phyloP scores from a whole-genome alignment of 2,888 invertebrate genomes.

The Chloroclysta siterata region DNA sequence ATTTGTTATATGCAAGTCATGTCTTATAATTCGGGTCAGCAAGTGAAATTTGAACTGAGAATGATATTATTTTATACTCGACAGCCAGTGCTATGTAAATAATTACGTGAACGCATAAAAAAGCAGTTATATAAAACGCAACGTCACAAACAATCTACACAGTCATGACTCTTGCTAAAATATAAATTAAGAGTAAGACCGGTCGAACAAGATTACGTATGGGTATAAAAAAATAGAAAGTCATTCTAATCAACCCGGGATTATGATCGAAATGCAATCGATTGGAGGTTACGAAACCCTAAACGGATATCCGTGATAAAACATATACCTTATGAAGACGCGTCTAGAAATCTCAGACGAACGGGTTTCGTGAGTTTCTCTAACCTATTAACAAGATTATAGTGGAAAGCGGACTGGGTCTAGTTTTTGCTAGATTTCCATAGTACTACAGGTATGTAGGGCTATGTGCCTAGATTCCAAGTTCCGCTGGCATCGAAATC shows the following conservation, averaged over 20 bases:
- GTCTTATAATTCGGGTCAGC: constrained; percentile 28
- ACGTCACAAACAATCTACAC: constrained; percentile 52
- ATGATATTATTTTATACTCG: constrained; percentile 29
- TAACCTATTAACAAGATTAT: constrained; percentile 79
- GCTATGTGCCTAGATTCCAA: constrained; percentile 67
- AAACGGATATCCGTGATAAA: constrained; percentile 58
- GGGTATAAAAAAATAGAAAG: constrained; percentile 73
- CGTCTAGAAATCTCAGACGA: constrained; percentile 66
- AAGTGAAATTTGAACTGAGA: constrained; percentile 46
- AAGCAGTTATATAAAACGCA: constrained; percentile 65
- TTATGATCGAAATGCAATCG: constrained; percentile 34
- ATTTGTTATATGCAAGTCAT: constrained; percentile 37
- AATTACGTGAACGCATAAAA: constrained; percentile 49
- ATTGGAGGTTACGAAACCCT: constrained; percentile 43
- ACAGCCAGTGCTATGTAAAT: constrained; percentile 37
- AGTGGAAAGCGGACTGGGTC: constrained; percentile 77
- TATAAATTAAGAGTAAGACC: constrained; percentile 63
- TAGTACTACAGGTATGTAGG: constrained; percentile 68
- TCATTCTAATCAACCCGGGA: constrained; percentile 43
- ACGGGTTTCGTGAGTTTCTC: constrained; percentile 74
- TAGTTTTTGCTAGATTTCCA: constrained; percentile 79
- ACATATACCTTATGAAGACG: constrained; percentile 57
- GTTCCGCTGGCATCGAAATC: constrained; percentile 72
- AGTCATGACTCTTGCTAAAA: constrained; percentile 59
- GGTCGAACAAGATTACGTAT: constrained; percentile 48